Base-by-base conservation (phyloP, 2,797 vertebrate species). In the Buceros bicornis region DNA sequence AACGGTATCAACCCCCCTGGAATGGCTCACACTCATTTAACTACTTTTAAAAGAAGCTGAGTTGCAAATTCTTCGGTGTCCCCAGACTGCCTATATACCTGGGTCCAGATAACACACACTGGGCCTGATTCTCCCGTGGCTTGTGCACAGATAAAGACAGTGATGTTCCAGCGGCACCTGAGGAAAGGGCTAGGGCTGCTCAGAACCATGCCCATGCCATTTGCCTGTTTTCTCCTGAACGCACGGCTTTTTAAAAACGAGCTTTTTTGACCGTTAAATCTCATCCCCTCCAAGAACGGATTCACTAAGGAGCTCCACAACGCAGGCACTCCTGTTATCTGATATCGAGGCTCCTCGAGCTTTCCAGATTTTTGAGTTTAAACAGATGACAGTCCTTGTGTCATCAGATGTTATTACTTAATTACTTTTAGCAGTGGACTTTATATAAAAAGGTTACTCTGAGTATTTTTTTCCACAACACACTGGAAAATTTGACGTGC, bases 331-430 rank as follows among this genome's bases (percentile, higher is more conserved):
- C 77, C 69, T 94, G 83, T 96, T 97, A 97, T 97, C 95, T 96
- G 89, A 96, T 92, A 94, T 64, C 70, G 54, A 33, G 61, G 51
- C 70, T 97, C 79, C 89, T 81, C 54, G 33, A 96, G 94, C 92
- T 81, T 83, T 96, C 96, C 93, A 97, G 94, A 56, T 96, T 93
- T 82, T 85, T 97, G 96, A 97, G 92, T 89, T 96, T 97, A 96
- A 97, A 94, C 96, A 97, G 96, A 97, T 95, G 96, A 97, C 93
- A 83, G 92, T 94, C 94, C 60, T 85, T 79, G 87, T 96, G 97
- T 96, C 97, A 96, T 97, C 95, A 96, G 92, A 96, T 94, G 89
- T 90, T 97, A 95, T 95, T 96, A 82, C 87, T 96, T 95, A 97
- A 97, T 97, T 86, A 77, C 51, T 93, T 97, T 54, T 95, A 95